Percentiles rank a stretch among this genome's conserved stretches.
Conservation (phyloP, 2,113 vertebrate species). For the Gallinago media region DNA sequence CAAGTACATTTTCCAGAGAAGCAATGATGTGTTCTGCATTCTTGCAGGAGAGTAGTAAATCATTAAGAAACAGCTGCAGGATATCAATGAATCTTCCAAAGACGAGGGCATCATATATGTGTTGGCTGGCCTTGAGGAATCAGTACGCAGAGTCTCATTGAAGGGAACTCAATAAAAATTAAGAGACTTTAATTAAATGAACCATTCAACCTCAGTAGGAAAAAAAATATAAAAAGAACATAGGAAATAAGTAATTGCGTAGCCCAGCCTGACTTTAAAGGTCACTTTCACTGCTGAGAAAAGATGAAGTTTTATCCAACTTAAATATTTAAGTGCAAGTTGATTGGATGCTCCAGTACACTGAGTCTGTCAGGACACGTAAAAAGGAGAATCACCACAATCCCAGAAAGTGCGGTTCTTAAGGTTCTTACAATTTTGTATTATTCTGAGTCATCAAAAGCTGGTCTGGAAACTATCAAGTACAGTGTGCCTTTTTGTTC, state of each 20-base stretch:
- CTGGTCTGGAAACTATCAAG: conserved; percentile 20
- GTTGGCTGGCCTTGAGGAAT: neutral
- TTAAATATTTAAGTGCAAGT: neutral
- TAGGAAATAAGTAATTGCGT: neutral
- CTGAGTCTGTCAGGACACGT: neutral
- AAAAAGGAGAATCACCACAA: neutral
- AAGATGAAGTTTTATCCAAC: neutral
- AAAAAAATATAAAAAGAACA: neutral
- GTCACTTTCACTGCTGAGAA: neutral
- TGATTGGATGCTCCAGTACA: neutral
- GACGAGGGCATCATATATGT: neutral
- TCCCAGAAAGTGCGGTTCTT: neutral
- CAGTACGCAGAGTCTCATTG: neutral
- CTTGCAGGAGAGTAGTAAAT: neutral
- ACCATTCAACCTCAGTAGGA: neutral
- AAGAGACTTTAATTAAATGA: neutral
- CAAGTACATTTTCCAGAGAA: neutral
- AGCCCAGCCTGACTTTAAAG: neutral
- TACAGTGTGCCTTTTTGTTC: conserved; percentile 45
- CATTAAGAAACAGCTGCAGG: neutral
- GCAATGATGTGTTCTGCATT: neutral
- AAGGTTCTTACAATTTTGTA: neutral
- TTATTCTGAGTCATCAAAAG: conserved; percentile 25
- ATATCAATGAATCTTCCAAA: neutral
- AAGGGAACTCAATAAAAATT: neutral